Evolutionary conservation across 2,797 vertebrate species (phyloP).

Genomic region (Malurus splendens): DNA sequence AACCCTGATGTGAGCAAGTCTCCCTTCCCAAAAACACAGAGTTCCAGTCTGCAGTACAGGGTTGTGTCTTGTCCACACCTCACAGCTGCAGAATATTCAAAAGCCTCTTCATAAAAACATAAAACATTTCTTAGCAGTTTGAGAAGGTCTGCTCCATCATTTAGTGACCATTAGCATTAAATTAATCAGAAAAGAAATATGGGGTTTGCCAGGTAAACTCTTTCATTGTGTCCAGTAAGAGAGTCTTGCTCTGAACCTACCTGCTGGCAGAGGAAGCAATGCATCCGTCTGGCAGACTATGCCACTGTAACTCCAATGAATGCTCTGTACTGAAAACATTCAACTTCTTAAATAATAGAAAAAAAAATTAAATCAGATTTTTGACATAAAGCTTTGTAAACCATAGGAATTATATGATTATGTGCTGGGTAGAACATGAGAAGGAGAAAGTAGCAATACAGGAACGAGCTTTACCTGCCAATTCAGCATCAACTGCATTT

Average conservation of each 20-base stretch:
- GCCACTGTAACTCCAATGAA: neutral
- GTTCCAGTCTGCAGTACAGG: neutral
- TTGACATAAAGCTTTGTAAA: neutral
- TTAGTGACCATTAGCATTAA: neutral
- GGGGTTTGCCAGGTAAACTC: neutral
- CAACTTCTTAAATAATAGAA: neutral
- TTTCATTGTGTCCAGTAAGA: neutral
- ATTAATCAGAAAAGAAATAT: neutral
- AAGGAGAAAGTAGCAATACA: neutral
- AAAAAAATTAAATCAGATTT: neutral
- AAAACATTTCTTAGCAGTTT: neutral
- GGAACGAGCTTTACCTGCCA: neutral
- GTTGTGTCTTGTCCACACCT: neutral
- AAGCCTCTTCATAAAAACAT: neutral
- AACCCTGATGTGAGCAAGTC: neutral
- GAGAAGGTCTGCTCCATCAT: neutral
- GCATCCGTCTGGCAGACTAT: neutral
- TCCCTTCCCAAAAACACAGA: neutral
- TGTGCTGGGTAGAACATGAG: neutral
- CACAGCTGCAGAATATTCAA: neutral
- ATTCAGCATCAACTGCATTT: rapidly evolving
- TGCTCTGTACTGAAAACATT: neutral
- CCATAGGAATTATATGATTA: rapidly evolving
- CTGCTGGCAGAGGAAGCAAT: neutral
- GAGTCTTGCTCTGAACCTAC: neutral